Evolutionary conservation across 2,797 vertebrate genomes (phyloP).

Genomic region (Lithobates sylvaticus): DNA sequence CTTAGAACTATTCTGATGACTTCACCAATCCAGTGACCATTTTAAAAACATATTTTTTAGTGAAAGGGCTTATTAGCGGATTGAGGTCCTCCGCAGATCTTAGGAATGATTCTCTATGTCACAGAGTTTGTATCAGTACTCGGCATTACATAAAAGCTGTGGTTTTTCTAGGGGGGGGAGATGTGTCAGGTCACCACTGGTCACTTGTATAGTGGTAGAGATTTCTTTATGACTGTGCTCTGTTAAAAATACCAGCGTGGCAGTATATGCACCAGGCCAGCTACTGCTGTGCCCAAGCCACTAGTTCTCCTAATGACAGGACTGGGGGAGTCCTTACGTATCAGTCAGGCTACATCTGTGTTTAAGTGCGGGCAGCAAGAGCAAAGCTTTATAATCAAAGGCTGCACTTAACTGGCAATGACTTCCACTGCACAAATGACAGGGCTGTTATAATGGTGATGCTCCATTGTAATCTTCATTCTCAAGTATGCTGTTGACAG

Average conservation of each 20-base stretch:
- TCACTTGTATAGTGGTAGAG: constrained; percentile 21
- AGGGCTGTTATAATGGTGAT: constrained; percentile 27
- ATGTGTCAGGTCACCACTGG: constrained; percentile 30
- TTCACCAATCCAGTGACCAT: constrained; percentile 32
- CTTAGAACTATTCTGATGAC: constrained; percentile 38
- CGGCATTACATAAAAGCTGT: constrained; percentile 11
- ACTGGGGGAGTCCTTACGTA: constrained; percentile 5
- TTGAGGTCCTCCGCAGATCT: constrained; percentile 33
- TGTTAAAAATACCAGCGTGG: constrained; percentile 46
- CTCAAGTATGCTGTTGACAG: constrained; percentile 19
- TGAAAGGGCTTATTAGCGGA: constrained; percentile 27
- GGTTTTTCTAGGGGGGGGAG: constrained; percentile 15
- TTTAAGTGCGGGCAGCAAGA: constrained; percentile 14
- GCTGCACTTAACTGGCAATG: constrained; percentile 19
- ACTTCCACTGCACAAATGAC: constrained; percentile 41
- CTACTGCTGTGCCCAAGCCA: constrained; percentile 5
- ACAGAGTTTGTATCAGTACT: constrained; percentile 39
- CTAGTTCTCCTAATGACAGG: constrained; percentile 44
- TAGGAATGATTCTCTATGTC: constrained; percentile 25
- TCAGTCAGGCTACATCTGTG: constrained; percentile 12
- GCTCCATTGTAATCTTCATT: constrained; percentile 30
- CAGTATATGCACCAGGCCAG: constrained; percentile 21
- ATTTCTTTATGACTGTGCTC: constrained; percentile 7
- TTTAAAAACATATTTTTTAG: constrained; percentile 44
- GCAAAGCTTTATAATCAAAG: constrained; percentile 34